Evolutionary conservation across 2,113 vertebrate species (phyloP).

Genomic region (Oriolus oriolus): DNA sequence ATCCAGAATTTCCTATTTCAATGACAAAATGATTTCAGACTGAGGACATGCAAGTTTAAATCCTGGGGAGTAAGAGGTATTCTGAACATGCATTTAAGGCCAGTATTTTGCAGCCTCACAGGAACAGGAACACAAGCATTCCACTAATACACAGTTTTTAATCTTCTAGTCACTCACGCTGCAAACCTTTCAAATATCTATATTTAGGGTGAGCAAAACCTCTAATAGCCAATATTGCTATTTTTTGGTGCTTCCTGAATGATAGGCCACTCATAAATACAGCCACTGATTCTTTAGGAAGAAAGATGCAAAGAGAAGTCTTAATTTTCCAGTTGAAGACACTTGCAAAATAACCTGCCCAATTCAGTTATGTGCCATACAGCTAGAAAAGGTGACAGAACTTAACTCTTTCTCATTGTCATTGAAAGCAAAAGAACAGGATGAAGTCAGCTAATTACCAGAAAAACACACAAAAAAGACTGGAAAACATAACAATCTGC

Average conservation of each 20-base stretch:
- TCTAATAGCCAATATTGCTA: not conserved
- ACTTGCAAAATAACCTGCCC: conserved; percentile 40
- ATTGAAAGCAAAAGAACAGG: not conserved
- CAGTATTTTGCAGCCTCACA: not conserved
- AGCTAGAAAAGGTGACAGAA: not conserved
- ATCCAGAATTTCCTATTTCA: not conserved
- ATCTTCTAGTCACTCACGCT: not conserved
- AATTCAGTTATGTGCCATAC: not conserved
- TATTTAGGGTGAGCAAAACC: not conserved
- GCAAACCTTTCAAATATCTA: not conserved
- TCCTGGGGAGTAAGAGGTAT: not conserved
- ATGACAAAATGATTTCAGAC: not conserved
- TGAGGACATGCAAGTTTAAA: not conserved
- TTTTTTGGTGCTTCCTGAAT: not conserved
- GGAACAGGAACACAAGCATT: not conserved
- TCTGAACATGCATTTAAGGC: not conserved
- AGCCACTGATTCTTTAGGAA: not conserved
- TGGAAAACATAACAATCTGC: not conserved
- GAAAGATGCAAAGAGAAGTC: not conserved
- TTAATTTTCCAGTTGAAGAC: conserved; percentile 49
- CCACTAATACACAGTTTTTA: not conserved
- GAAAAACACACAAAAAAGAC: not conserved
- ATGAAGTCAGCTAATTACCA: not conserved
- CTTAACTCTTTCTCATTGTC: not conserved
- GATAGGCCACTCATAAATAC: not conserved